Evolutionary conservation across 2,113 vertebrate species (phyloP).

Genomic region (Melospiza georgiana): DNA sequence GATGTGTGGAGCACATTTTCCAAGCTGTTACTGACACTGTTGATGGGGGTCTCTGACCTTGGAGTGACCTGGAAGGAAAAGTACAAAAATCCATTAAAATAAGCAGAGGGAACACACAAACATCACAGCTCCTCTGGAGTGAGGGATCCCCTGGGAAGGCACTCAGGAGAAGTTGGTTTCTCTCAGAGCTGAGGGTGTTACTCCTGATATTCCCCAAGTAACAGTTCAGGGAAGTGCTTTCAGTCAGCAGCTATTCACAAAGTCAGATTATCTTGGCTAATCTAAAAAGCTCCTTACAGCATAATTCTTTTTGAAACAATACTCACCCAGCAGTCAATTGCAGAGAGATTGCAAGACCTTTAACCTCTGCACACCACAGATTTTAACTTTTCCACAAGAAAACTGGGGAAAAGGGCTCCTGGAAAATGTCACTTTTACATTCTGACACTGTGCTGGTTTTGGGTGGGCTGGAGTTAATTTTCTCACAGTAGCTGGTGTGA

Average conservation of each 20-base stretch:
- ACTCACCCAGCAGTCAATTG: slow-evolving; percentile 9
- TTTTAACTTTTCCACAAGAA: neutral
- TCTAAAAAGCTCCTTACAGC: slow-evolving; percentile 52
- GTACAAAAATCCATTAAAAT: neutral
- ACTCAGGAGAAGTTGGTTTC: neutral
- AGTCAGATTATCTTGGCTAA: slow-evolving; percentile 55
- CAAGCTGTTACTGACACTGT: slow-evolving; percentile 73
- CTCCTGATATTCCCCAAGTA: neutral
- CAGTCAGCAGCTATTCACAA: slow-evolving; percentile 37
- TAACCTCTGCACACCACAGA: neutral
- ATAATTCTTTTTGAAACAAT: slow-evolving; percentile 48
- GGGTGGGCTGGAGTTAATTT: neutral
- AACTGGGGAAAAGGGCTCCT: neutral
- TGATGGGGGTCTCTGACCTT: slow-evolving; percentile 70
- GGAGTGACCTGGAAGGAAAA: slow-evolving; percentile 67
- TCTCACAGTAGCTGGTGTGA: neutral
- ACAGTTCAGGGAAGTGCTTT: neutral
- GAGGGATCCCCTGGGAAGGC: neutral
- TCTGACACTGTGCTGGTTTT: neutral
- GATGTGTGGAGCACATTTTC: slow-evolving; percentile 79
- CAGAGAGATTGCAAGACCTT: neutral
- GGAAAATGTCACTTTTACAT: neutral
- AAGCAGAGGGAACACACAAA: neutral
- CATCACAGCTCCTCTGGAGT: neutral
- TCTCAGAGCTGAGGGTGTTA: neutral